Evolutionary conservation across 2,888 invertebrate species (phyloP).

Genomic region (Mesorhabditis spiculigera): DNA sequence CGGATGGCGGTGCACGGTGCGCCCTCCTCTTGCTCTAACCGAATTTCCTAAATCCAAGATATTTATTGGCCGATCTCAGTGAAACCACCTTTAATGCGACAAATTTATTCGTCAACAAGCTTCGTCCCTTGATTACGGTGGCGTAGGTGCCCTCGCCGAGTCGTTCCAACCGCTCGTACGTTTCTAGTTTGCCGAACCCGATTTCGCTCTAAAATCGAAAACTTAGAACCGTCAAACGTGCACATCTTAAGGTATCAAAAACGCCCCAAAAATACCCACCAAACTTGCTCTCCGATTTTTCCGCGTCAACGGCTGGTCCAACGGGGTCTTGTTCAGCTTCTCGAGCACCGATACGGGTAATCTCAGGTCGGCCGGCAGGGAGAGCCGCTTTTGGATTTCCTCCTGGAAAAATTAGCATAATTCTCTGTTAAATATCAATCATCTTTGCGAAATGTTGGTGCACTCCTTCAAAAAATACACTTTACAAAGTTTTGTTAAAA

Average conservation of each 20-base stretch:
- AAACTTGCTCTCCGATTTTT: constrained; percentile 68
- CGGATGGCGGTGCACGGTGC: constrained; percentile 72
- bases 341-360: constrained; percentile 68
- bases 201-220: constrained; percentile 67
- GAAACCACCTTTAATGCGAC: constrained; percentile 69
- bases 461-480: too few relatives aligned
- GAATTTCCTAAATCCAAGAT: constrained; percentile 54
- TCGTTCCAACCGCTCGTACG: constrained; percentile 70
- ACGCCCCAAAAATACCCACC: constrained; percentile 55
- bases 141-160: constrained; percentile 73
- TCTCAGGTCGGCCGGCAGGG: constrained; percentile 69
- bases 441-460: too few relatives aligned
- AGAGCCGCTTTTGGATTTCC: constrained; percentile 69
- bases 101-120: constrained; percentile 67
- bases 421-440: too few relatives aligned
- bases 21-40: constrained; percentile 70
- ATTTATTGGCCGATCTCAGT: too few relatives aligned
- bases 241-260: too few relatives aligned
- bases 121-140: constrained; percentile 70
- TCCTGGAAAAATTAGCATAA: constrained; percentile 47
- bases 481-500: too few relatives aligned
- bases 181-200: constrained; percentile 71
- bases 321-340: constrained; percentile 64
- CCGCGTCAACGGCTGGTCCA: constrained; percentile 67
- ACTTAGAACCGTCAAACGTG: too few relatives aligned